Percentiles rank a stretch among this genome's conserved stretches.
Conservation (phyloP, 2,797 vertebrate species). For the Eurystomus glaucurus region DNA sequence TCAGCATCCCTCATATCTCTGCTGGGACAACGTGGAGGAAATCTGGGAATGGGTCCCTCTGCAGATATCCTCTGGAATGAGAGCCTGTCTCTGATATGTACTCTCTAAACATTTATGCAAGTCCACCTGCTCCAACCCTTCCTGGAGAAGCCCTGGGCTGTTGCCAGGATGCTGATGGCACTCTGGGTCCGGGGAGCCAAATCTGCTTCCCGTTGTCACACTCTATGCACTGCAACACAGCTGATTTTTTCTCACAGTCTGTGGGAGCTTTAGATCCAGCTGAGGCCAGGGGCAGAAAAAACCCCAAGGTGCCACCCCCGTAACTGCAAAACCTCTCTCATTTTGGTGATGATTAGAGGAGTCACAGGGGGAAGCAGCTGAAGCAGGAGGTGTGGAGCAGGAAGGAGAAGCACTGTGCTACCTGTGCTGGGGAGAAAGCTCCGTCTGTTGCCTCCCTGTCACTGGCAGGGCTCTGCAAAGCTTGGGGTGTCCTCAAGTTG, state of each 20-base stretch:
- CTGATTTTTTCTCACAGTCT: background rate
- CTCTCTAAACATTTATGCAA: background rate
- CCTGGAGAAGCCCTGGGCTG: background rate
- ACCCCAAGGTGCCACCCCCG: background rate
- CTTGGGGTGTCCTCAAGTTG: background rate
- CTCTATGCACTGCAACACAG: background rate
- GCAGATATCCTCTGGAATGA: background rate
- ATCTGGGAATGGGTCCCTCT: background rate
- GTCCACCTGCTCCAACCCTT: background rate
- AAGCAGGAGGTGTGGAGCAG: background rate
- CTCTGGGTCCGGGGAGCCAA: background rate
- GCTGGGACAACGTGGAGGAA: background rate
- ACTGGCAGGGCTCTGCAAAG: background rate
- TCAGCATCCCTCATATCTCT: background rate
- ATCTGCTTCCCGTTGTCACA: background rate
- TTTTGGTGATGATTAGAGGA: background rate
- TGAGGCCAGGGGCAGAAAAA: background rate
- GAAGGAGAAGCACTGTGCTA: background rate
- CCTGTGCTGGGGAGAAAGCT: background rate
- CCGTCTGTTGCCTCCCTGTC: background rate
- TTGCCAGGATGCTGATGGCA: background rate
- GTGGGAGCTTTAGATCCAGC: background rate
- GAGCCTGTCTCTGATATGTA: background rate
- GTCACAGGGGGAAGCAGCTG: background rate
- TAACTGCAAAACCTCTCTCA: background rate